phyloP scores from a whole-genome alignment of 2,888 invertebrate species.

The Crioceris asparagi region DNA sequence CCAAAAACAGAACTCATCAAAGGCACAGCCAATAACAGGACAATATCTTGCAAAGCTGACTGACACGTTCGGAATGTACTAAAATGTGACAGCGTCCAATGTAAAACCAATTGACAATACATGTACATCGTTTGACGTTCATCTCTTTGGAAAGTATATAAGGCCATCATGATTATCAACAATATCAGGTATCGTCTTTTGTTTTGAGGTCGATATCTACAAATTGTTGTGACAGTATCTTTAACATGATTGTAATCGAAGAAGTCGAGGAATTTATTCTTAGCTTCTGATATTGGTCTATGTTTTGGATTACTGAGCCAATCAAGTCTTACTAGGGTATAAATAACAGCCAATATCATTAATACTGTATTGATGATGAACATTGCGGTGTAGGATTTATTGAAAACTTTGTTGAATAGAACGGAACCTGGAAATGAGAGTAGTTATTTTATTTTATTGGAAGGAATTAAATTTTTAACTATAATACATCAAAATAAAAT shows the following conservation, averaged over 20 bases:
- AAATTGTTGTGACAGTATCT: constrained; percentile 51
- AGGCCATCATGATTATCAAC: constrained; percentile 61
- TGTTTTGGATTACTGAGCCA: constrained; percentile 62
- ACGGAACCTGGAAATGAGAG: constrained; percentile 50
- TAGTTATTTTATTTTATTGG: no score
- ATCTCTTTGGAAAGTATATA: constrained; percentile 76
- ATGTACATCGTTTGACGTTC: constrained; percentile 66
- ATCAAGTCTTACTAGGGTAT: constrained; percentile 51
- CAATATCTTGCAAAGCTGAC: constrained; percentile 58
- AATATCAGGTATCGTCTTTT: constrained; percentile 54
- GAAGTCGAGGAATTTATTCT: constrained; percentile 53
- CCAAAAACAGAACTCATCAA: constrained; percentile 56
- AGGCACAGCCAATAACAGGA: constrained; percentile 61
- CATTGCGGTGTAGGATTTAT: constrained; percentile 60
- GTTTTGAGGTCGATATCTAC: constrained; percentile 47
- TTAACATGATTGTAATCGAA: constrained; percentile 59
- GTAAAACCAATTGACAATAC: constrained; percentile 60
- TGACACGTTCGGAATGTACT: constrained; percentile 64
- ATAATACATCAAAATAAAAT: no score
- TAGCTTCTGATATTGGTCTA: constrained; percentile 45
- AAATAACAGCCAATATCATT: constrained; percentile 51
- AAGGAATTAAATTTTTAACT: no score
- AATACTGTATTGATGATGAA: constrained; percentile 58
- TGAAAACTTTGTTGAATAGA: constrained; percentile 43
- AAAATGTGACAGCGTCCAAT: constrained; percentile 58